phyloP scores from a whole-genome alignment of 1,140 invertebrate species.

The Adelges cooleyi region DNA sequence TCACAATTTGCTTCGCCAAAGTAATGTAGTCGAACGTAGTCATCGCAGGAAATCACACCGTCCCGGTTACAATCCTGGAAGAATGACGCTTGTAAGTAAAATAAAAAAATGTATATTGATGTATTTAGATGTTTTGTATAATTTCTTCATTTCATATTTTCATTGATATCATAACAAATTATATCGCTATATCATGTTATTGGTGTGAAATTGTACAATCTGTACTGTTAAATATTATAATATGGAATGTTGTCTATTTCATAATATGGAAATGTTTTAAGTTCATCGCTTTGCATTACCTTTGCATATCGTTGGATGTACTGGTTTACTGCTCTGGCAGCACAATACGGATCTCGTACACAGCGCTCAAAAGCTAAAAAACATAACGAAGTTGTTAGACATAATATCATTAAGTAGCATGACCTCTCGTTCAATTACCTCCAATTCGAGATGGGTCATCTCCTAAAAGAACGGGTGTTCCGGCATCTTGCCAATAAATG shows the following conservation, averaged over 20 bases:
- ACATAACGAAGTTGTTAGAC: background rate
- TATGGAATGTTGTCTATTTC: too few relatives aligned
- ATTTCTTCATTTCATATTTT: too few relatives aligned
- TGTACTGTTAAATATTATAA: too few relatives aligned
- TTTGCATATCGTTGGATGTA: slow-evolving; percentile 67
- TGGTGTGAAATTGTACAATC: too few relatives aligned
- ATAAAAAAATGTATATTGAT: too few relatives aligned
- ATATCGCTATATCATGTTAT: too few relatives aligned
- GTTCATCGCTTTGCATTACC: slow-evolving; percentile 39
- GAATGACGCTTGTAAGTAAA: too few relatives aligned
- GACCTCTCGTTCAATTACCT: slow-evolving; percentile 30
- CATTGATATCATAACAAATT: too few relatives aligned
- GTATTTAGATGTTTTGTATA: too few relatives aligned
- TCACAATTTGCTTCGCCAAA: slow-evolving; percentile 59
- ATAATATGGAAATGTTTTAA: background rate
- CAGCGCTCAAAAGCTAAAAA: slow-evolving; percentile 41
- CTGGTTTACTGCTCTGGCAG: slow-evolving; percentile 56
- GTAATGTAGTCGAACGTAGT: slow-evolving; percentile 71
- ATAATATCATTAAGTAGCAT: background rate
- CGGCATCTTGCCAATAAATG: slow-evolving; percentile 35
- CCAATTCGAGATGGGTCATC: slow-evolving; percentile 29
- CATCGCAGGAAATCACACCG: slow-evolving; percentile 61
- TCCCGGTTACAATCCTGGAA: slow-evolving; percentile 71
- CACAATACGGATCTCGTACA: slow-evolving; percentile 59
- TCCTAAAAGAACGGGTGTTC: slow-evolving; percentile 32